These are phyloP conservation scores for Leptoteleia sp. DNA, from an alignment of 1,140 invertebrate genomes.

Conservation along the genomic window DNA sequence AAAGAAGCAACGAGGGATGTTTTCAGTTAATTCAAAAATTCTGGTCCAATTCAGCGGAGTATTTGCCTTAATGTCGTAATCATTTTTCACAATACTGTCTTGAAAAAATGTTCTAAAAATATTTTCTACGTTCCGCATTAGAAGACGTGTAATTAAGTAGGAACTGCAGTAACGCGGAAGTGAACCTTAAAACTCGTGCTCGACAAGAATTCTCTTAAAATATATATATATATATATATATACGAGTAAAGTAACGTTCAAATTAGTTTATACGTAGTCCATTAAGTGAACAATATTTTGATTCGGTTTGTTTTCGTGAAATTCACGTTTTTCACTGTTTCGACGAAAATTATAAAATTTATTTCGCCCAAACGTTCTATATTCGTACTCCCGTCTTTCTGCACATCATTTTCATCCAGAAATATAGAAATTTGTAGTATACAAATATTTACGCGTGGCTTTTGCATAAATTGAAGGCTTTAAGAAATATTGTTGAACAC, in stretches of 20 bases:
- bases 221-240: conserved; percentile 45
- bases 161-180: conserved; percentile 41
- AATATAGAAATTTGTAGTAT: too few species aligned
- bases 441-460: too few species aligned
- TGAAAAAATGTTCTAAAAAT: conserved; percentile 36
- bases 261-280: conserved; percentile 28
- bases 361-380: too few species aligned
- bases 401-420: too few species aligned
- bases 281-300: too few species aligned
- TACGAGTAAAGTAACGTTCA: conserved; percentile 30
- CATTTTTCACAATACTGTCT: conserved; percentile 9
- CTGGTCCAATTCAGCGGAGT: conserved; percentile 9
- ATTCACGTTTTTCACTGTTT: too few species aligned
- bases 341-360: too few species aligned
- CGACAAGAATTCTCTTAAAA: conserved; percentile 57
- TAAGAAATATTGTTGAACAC: too few species aligned
- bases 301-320: too few species aligned
- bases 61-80: conserved; percentile 27
- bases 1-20: too few species aligned
- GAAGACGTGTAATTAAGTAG: conserved; percentile 39
- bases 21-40: conserved; percentile 11
- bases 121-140: conserved; percentile 38
- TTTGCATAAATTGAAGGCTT: too few species aligned
- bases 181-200: conserved; percentile 39
- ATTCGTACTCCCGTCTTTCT: too few species aligned